Evolutionary conservation across 2,113 vertebrate species (phyloP).

Genomic region (Rynchops niger): DNA sequence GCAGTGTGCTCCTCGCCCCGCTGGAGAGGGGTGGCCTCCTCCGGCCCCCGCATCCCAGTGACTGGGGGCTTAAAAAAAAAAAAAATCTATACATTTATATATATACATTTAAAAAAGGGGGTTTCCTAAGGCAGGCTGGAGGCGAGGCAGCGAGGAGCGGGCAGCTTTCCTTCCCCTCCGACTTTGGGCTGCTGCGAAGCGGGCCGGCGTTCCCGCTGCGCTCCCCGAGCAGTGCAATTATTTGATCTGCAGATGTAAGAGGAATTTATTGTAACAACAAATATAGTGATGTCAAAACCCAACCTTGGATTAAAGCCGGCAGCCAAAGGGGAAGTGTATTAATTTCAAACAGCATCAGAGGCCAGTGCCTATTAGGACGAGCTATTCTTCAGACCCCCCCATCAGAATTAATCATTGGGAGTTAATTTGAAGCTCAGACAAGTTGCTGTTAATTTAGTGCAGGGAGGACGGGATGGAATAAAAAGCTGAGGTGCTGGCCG

Average conservation of each 20-base stretch:
- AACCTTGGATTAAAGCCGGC: constrained; percentile 82
- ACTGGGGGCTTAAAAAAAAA: background rate
- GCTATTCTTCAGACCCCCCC: constrained; percentile 87
- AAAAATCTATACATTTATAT: background rate
- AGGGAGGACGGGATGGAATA: constrained; percentile 83
- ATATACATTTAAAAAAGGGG: rapidly evolving
- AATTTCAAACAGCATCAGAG: constrained; percentile 84
- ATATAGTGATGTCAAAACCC: constrained; percentile 86
- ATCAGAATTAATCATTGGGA: constrained; percentile 94
- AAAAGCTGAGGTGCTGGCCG: constrained; percentile 83
- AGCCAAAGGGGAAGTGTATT: constrained; percentile 84
- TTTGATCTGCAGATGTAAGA: constrained; percentile 83
- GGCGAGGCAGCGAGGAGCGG: background rate
- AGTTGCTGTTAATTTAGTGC: constrained; percentile 95
- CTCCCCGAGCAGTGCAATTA: constrained; percentile 57
- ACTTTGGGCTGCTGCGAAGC: background rate
- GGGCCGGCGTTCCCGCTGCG: background rate
- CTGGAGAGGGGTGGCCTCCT: background rate
- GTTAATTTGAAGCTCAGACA: constrained; percentile 95
- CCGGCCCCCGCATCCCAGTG: background rate
- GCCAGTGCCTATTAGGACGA: constrained; percentile 86
- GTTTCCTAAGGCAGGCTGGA: background rate
- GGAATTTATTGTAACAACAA: constrained; percentile 87
- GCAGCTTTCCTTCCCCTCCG: background rate
- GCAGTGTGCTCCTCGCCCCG: background rate